Evolutionary conservation across 2,797 vertebrate species (phyloP).

Genomic region (Cheirogaleus major): DNA sequence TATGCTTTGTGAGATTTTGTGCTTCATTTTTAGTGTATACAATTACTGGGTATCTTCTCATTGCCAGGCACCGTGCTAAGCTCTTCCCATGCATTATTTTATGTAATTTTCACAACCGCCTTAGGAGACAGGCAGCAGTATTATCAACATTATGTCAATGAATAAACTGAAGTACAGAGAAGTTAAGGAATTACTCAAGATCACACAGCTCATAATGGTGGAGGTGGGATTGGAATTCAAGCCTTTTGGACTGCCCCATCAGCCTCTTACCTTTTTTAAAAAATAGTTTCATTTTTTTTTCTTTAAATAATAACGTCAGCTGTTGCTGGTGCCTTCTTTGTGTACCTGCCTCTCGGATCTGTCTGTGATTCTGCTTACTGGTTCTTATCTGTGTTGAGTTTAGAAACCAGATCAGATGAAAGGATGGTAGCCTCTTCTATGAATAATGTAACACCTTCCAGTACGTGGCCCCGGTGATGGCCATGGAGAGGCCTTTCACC

Average conservation of each 20-base stretch:
- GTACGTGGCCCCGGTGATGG: background rate
- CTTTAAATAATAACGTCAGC: background rate
- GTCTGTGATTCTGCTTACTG: background rate
- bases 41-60: background rate
- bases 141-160: accelerated
- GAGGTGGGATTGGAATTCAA: background rate
- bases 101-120: background rate
- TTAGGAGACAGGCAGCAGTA: background rate
- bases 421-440: background rate
- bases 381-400: background rate
- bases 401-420: slow-evolving; percentile 29
- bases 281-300: background rate
- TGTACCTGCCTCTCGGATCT: background rate
- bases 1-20: background rate
- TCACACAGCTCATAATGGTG: background rate
- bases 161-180: background rate
- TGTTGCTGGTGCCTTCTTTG: background rate
- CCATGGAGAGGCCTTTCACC: background rate
- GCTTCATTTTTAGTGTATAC: background rate
- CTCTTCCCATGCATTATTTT: background rate
- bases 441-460: background rate
- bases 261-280: background rate
- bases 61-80: background rate
- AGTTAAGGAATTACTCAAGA: background rate
- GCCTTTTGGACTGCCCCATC: background rate